A percentile compares a stretch with the other conserved stretches of the same genome.
phyloP scores from a whole-genome alignment of 2,797 vertebrate genomes.

The Lithobates sylvaticus region DNA sequence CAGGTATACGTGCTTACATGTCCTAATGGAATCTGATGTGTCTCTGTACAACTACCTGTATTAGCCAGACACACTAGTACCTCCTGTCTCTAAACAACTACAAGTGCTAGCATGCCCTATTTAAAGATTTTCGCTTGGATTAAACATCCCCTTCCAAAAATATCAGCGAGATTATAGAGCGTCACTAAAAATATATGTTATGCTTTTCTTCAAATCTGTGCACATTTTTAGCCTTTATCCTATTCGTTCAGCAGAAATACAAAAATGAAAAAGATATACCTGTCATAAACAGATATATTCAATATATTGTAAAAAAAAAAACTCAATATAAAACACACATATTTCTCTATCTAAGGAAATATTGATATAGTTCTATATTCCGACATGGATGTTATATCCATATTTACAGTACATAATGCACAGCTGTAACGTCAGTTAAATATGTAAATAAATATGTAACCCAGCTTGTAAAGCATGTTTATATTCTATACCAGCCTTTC shows the following conservation, averaged over 20 bases:
- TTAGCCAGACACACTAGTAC: no score
- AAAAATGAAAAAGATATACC: neutral
- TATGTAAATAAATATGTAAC: neutral
- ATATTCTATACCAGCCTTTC: no score
- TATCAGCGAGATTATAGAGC: neutral
- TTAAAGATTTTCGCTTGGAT: neutral
- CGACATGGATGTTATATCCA: neutral
- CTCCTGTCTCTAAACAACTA: neutral
- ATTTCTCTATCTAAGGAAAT: neutral
- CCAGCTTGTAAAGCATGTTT: no score
- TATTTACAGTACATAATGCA: neutral
- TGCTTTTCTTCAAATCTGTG: neutral
- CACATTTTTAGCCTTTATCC: neutral
- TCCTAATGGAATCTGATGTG: neutral
- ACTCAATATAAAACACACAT: no score
- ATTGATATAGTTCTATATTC: neutral
- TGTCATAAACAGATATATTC: neutral
- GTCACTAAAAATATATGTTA: neutral
- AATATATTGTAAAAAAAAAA: neutral
- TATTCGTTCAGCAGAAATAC: neutral
- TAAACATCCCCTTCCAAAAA: no score
- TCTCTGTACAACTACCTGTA: no score
- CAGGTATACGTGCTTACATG: neutral
- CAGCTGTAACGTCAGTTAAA: no score
- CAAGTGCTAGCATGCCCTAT: neutral